Conservation (phyloP, 2,888 invertebrate species). For the Drosophila nr. fundita region DNA sequence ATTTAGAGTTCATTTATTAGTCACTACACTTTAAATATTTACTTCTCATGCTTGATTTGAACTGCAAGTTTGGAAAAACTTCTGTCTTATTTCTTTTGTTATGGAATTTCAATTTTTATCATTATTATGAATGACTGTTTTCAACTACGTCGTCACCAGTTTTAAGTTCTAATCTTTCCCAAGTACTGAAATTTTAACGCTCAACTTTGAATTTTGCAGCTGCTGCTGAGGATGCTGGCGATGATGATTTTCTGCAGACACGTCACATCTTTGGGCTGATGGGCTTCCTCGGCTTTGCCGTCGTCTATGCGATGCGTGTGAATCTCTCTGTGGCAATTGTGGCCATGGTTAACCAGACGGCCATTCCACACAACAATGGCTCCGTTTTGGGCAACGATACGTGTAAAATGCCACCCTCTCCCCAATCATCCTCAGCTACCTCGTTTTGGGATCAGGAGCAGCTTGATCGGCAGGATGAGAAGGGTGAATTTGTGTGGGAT, state of each 20-base stretch:
- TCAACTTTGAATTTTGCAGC: slow-evolving; percentile 4
- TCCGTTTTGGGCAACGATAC: slow-evolving; percentile 86
- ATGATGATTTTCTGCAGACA: slow-evolving; percentile 86
- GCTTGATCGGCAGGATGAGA: slow-evolving; percentile 5
- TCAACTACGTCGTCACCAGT: background rate
- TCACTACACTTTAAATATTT: background rate
- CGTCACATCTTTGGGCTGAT: slow-evolving; percentile 92
- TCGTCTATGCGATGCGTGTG: slow-evolving; percentile 95
- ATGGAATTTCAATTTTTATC: background rate
- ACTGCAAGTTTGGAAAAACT: background rate
- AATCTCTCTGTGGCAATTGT: slow-evolving; percentile 97
- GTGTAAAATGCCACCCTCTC: slow-evolving; percentile 85
- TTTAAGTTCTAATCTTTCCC: background rate
- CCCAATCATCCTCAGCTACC: slow-evolving; percentile 28
- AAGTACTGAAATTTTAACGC: background rate
- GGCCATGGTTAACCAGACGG: slow-evolving; percentile 94
- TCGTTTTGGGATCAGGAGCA: background rate
- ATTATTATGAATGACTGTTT: background rate
- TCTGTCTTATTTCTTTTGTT: background rate
- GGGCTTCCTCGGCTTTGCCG: slow-evolving; percentile 94
- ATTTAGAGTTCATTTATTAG: background rate
- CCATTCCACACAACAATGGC: slow-evolving; percentile 86
- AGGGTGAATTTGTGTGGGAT: slow-evolving; percentile 92
- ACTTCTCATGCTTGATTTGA: background rate
- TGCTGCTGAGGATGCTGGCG: slow-evolving; percentile 48